Evolutionary conservation across 1,140 invertebrate genomes (phyloP), one percentile per base, ranked within the genome.

Genomic region (Idris sp.): DNA sequence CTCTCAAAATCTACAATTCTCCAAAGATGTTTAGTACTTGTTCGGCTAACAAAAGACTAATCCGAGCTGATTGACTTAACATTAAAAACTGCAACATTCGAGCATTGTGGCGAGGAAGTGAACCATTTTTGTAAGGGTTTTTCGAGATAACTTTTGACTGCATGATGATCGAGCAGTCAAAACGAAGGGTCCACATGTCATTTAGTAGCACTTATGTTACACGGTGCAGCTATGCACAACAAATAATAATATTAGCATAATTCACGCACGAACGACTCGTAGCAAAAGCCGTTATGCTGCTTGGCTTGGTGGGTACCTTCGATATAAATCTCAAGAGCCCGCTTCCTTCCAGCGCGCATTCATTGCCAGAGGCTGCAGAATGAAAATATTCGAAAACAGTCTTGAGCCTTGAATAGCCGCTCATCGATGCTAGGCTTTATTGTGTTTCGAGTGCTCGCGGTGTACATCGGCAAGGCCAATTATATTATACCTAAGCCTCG

Each of bases 331-430:
- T 82, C 74, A 51, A 81, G 81, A 67, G 75, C 68, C 78, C 58
- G 78, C 76, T 79, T 82, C 81, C 81, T 81, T n/a, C 62, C 74
- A 69, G 65, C 69, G 46, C 43, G 59, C 54, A 82, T 82, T 82
- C 79, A 82, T 59, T 51, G 68, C 68, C 41, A 43, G 7, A 58
- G 67, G 74, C 49, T 54, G 71, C 36, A 56, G 58, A 81, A 79
- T 79, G 73, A 80, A 79, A 81, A 80, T 80, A 80, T 81, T 81
- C 78, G 76, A 82, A 82, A 82, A 82, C 79, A 80, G 79, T 82
- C 77, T 80, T 79, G 48, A 69, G 59, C 46, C 64, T 40, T 80
- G 79, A 78, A 82, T 80, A 65, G 69, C 38, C 51, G 49, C 59
- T 68, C 74, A 79, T 78, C 76, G 77, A 79, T 77, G 76, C 44